A percentile compares a stretch with the other conserved stretches of the same genome.
Evolutionary conservation across 2,113 vertebrate species (phyloP).

Genomic region (Albula glossodonta): DNA sequence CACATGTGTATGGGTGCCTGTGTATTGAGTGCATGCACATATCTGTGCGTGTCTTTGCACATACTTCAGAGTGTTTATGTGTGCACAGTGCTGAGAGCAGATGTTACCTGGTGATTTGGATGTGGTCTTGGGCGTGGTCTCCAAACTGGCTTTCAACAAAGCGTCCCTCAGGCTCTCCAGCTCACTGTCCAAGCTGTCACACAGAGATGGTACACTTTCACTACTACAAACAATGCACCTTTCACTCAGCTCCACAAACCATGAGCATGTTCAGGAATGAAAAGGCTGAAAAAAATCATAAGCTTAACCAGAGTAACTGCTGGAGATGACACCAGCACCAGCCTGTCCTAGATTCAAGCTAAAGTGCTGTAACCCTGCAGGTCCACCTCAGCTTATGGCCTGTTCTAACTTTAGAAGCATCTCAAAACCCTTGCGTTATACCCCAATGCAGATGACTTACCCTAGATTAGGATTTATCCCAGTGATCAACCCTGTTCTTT

Average conservation of each 20-base stretch:
- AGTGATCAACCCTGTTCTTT: no score
- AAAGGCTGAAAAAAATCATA: no score
- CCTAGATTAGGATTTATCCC: background rate
- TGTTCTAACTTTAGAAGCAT: no score
- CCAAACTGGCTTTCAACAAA: slow-evolving; percentile 83
- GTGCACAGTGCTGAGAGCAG: background rate
- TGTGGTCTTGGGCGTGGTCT: slow-evolving; percentile 64
- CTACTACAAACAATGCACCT: background rate
- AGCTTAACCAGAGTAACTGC: no score
- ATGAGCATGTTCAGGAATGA: background rate
- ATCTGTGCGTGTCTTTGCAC: background rate
- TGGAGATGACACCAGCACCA: no score
- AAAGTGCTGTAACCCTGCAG: no score
- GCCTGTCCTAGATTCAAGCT: no score
- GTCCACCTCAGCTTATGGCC: no score
- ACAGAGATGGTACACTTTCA: slow-evolving; percentile 15
- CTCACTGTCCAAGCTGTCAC: slow-evolving; percentile 82
- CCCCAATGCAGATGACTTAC: background rate
- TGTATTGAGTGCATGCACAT: background rate
- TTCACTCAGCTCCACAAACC: background rate
- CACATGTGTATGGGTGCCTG: no score
- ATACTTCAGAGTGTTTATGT: background rate
- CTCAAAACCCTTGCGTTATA: no score
- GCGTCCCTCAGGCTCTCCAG: slow-evolving; percentile 82
- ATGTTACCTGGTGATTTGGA: slow-evolving; percentile 76